Evolutionary conservation across 1,140 invertebrate species (phyloP).

Genomic region (Penaeus vannamei): DNA sequence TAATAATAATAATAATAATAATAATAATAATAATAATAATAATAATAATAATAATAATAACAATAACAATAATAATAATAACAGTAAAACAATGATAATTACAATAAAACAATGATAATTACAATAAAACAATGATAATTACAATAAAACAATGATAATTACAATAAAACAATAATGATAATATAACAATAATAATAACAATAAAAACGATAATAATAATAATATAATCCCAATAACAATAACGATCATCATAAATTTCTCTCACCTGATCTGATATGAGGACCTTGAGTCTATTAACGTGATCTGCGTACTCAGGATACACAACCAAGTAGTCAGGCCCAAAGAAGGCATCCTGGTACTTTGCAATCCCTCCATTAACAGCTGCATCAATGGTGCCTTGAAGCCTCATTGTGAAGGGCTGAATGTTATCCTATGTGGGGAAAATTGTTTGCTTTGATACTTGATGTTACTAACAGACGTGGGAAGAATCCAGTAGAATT

Average conservation of each 20-base stretch:
- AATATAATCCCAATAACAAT: no score
- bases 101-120: no score
- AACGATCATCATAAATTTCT: neutral
- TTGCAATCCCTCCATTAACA: slow-evolving; percentile 95
- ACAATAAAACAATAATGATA: no score
- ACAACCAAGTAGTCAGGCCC: slow-evolving; percentile 83
- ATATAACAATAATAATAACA: no score
- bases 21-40: no score
- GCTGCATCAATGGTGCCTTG: slow-evolving; percentile 93
- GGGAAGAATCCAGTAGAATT: neutral
- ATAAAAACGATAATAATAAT: neutral
- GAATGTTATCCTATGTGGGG: slow-evolving; percentile 79
- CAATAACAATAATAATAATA: no score
- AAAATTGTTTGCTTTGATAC: neutral
- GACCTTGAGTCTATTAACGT: slow-evolving; percentile 82
- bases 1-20: no score
- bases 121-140: no score
- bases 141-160: no score
- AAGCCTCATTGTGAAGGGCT: slow-evolving; percentile 92
- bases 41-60: neutral
- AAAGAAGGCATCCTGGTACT: slow-evolving; percentile 95
- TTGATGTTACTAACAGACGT: neutral
- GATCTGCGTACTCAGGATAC: slow-evolving; percentile 81
- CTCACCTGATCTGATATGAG: slow-evolving; percentile 84
- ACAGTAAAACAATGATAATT: no score